These are phyloP conservation scores for Perca schrenkii DNA, from an alignment of 2,113 vertebrate species.

Conservation along the genomic window DNA sequence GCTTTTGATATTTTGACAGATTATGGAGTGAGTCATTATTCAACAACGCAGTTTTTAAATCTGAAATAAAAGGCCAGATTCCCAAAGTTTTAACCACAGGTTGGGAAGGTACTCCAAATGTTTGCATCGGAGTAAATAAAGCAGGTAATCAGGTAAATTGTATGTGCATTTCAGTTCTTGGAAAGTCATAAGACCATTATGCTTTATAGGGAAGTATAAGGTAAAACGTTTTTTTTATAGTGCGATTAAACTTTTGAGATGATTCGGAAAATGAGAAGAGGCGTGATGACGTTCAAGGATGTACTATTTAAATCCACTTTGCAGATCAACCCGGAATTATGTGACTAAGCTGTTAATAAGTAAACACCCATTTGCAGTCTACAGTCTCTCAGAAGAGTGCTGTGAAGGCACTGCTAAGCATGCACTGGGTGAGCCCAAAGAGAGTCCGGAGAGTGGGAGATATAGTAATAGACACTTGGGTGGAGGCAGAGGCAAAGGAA, in stretches of 20 bases:
- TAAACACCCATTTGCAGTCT: not conserved
- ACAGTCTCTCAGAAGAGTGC: not conserved
- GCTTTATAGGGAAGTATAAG: not conserved
- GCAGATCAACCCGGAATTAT: not conserved
- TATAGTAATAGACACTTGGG: constrained; percentile 31
- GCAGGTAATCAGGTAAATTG: not conserved
- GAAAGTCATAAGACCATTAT: no score
- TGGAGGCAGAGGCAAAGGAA: constrained; percentile 31
- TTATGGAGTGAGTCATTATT: not conserved
- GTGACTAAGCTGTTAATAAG: not conserved
- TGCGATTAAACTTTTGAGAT: not conserved
- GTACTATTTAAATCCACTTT: not conserved
- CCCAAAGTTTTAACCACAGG: not conserved
- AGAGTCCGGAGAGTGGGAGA: constrained; percentile 13
- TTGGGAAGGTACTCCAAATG: not conserved
- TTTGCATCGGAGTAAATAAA: not conserved
- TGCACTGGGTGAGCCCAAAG: not conserved
- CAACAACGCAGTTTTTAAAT: not conserved
- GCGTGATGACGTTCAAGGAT: not conserved
- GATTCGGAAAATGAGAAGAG: not conserved
- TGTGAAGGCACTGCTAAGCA: not conserved
- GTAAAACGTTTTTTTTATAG: not conserved
- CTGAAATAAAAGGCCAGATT: not conserved
- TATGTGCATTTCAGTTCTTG: not conserved
- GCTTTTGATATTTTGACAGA: not conserved